phyloP scores from a whole-genome alignment of 1,140 invertebrate species.

The Drosophila cardini region DNA sequence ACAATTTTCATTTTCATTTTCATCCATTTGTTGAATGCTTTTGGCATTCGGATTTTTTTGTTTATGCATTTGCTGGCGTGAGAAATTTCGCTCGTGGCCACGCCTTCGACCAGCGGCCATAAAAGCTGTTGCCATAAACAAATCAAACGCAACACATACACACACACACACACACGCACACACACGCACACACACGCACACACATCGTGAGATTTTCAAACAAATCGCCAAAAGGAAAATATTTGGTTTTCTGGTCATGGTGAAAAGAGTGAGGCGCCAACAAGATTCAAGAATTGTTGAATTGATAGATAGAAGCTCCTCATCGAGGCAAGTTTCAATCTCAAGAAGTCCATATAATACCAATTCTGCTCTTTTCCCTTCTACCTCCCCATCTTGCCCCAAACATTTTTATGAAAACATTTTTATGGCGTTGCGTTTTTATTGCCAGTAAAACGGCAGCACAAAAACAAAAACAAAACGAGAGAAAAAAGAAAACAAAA shows the following conservation, averaged over 20 bases:
- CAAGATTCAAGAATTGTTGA: constrained; percentile 20
- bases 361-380: background rate
- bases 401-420: constrained; percentile 71
- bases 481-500: constrained; percentile 33
- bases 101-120: constrained; percentile 48
- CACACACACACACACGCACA: constrained; percentile 1
- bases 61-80: constrained; percentile 64
- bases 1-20: background rate
- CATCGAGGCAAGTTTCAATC: constrained; percentile 32
- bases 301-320: constrained; percentile 32
- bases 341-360: background rate
- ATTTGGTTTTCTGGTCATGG: constrained; percentile 79
- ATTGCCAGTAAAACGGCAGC: constrained; percentile 61
- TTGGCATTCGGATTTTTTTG: constrained; percentile 46
- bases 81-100: constrained; percentile 60
- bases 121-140: constrained; percentile 46
- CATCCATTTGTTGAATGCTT: constrained; percentile 15
- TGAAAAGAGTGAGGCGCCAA: constrained; percentile 69
- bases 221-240: constrained; percentile 66
- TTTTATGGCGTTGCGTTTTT: constrained; percentile 73
- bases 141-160: constrained; percentile 40
- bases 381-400: background rate
- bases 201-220: constrained; percentile 29
- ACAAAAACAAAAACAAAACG: constrained; percentile 28
- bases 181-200: background rate